Percentiles rank a stretch among this genome's conserved stretches.
Conservation (phyloP, 35 echinoderm and acorn worm species). For the Hemicentrotus pulcherrimus region DNA sequence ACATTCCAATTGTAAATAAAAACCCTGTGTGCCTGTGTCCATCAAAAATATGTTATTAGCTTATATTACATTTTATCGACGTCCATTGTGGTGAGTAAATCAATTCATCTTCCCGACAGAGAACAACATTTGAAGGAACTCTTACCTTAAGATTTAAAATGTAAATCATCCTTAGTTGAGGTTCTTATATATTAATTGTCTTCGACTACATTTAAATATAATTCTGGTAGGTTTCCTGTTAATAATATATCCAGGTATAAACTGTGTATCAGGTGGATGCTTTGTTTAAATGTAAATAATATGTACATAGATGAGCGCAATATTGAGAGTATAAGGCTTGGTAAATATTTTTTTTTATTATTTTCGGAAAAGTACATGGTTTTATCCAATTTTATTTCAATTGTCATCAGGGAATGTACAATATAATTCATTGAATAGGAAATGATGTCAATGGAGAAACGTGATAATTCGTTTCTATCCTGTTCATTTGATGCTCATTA, state of each 20-base stretch:
- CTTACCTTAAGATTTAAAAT: neutral
- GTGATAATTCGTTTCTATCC: neutral
- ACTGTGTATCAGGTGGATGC: neutral
- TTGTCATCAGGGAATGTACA: neutral
- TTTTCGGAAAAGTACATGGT: neutral
- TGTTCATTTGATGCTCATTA: neutral
- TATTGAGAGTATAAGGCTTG: neutral
- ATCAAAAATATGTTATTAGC: neutral
- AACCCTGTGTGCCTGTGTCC: neutral
- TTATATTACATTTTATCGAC: neutral
- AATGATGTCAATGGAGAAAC: neutral
- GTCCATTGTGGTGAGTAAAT: no score
- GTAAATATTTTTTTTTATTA: neutral
- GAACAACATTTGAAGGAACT: neutral
- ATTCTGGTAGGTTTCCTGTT: neutral
- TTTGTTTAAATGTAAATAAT: neutral
- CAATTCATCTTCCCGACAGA: neutral
- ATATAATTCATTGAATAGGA: no score
- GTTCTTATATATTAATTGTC: neutral
- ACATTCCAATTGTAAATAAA: neutral
- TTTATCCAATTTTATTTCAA: neutral
- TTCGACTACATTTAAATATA: neutral
- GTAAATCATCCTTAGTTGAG: neutral
- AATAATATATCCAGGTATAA: neutral
- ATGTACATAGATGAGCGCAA: neutral